A percentile compares a stretch with the other conserved stretches of the same genome.
Conservation (phyloP, 2,797 vertebrate genomes). For the Anas bernieri region DNA sequence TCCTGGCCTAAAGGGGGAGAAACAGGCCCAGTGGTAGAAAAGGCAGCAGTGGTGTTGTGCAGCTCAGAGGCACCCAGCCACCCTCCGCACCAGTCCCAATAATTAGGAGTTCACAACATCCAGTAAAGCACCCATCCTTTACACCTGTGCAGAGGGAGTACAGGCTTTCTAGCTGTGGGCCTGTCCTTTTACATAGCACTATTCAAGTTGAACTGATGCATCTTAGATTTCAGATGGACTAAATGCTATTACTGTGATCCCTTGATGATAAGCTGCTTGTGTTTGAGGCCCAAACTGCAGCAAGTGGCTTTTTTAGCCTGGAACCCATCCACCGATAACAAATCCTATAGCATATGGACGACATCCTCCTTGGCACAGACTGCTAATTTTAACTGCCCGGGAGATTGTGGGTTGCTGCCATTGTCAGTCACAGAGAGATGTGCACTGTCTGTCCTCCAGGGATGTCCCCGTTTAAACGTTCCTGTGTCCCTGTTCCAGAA, state of each 20-base stretch:
- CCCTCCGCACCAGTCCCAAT: not conserved
- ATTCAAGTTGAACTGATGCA: not conserved
- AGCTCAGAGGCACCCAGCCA: not conserved
- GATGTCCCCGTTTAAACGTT: not conserved
- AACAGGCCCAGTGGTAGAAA: not conserved
- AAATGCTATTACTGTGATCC: conserved; percentile 37
- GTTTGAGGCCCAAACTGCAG: not conserved
- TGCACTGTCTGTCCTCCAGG: not conserved
- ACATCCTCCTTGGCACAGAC: not conserved
- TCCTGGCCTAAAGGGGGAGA: conserved; percentile 85
- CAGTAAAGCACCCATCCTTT: not conserved
- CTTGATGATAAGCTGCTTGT: conserved; percentile 20
- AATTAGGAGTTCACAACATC: not conserved
- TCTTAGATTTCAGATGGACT: conserved; percentile 33
- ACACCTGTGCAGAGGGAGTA: not conserved
- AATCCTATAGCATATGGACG: not conserved
- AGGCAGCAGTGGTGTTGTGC: not conserved
- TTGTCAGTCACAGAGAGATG: not conserved
- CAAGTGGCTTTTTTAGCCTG: conserved; percentile 19
- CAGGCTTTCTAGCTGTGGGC: not conserved
- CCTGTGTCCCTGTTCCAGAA: not conserved
- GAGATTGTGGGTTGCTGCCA: not conserved
- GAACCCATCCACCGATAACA: not conserved
- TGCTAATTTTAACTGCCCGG: conserved; percentile 4
- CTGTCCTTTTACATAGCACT: conserved; percentile 15